These are phyloP conservation scores for Alloplasta piceator DNA, from an alignment of 2,888 invertebrate species.

Conservation along the genomic window DNA sequence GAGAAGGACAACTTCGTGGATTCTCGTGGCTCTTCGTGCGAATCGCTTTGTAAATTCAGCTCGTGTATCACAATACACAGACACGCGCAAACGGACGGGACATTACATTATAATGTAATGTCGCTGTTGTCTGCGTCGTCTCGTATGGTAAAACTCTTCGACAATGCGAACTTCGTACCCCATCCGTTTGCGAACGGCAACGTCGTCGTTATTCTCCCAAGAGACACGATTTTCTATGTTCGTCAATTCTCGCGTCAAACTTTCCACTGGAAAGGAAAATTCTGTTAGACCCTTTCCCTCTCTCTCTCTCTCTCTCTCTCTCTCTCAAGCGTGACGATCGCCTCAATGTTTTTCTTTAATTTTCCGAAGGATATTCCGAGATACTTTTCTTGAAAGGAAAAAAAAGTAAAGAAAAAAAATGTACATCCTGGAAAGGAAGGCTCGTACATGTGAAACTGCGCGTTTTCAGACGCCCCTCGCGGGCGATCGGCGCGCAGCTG, in stretches of 20 bases:
- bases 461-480: neutral
- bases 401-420: no score
- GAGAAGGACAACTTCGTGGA: neutral
- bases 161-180: constrained; percentile 56
- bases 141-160: constrained; percentile 34
- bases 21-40: constrained; percentile 19
- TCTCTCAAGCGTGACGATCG: constrained; percentile 8
- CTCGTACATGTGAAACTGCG: no score
- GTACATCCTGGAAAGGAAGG: no score
- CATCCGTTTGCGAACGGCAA: constrained; percentile 35
- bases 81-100: neutral
- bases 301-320: constrained; percentile 24
- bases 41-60: constrained; percentile 37
- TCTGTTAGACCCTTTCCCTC: neutral
- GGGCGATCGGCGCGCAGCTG: constrained; percentile 28
- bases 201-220: constrained; percentile 11
- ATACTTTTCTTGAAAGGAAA: no score
- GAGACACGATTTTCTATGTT: neutral
- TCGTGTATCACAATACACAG: constrained; percentile 8
- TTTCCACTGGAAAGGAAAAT: constrained; percentile 31
- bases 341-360: no score
- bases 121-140: constrained; percentile 9
- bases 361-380: no score
- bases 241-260: constrained; percentile 34
- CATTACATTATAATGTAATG: neutral